phyloP scores from a whole-genome alignment of 2,113 vertebrate genomes.

The Mastomys natalensis region DNA sequence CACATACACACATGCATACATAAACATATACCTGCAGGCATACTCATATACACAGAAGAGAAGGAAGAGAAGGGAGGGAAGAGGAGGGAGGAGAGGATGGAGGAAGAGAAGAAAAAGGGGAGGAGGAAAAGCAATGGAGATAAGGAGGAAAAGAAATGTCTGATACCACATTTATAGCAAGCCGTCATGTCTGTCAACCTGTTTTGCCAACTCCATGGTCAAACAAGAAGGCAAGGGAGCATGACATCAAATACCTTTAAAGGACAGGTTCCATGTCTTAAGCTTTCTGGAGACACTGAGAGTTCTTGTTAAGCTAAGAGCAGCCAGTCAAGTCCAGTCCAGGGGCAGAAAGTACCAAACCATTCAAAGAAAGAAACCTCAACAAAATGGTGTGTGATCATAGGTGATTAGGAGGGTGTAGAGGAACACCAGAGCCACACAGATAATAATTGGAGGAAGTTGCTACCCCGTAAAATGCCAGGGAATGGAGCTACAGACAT shows the following conservation, averaged over 20 bases:
- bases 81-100: rapidly evolving
- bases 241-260: constrained; percentile 25
- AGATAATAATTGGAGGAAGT: background rate
- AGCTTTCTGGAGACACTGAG: constrained; percentile 50
- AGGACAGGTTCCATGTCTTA: background rate
- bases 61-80: background rate
- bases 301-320: background rate
- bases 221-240: constrained; percentile 52
- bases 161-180: background rate
- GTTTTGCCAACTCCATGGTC: constrained; percentile 54
- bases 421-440: background rate
- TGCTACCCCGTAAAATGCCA: background rate
- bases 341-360: background rate
- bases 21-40: background rate
- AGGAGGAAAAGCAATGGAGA: background rate
- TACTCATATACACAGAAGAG: background rate
- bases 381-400: background rate
- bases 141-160: background rate
- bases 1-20: background rate
- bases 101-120: no score
- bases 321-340: background rate
- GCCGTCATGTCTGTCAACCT: constrained; percentile 46
- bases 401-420: background rate
- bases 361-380: constrained; percentile 9
- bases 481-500: background rate